Percentiles rank a stretch among this genome's conserved stretches.
These are phyloP conservation scores for Mycogona germanica DNA, from an alignment of 2,888 invertebrate genomes.

Conservation along the genomic window DNA sequence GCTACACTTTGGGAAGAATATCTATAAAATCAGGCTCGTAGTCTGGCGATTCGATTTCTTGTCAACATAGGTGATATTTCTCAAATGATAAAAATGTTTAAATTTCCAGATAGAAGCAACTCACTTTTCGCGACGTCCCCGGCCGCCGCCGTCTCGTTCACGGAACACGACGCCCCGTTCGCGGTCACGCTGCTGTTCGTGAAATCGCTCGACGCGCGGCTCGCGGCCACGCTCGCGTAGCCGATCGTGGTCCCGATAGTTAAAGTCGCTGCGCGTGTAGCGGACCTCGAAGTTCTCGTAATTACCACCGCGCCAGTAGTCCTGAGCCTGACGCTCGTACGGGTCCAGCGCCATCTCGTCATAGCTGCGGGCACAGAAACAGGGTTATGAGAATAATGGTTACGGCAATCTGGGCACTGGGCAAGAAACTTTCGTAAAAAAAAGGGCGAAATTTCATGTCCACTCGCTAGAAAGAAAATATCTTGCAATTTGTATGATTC, in stretches of 20 bases:
- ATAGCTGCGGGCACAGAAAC: conserved; percentile 19
- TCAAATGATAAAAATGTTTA: no score
- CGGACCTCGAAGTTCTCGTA: conserved; percentile 36
- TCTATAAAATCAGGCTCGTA: no score
- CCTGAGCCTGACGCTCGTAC: conserved; percentile 20
- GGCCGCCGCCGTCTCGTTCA: conserved; percentile 6
- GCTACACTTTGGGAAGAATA: no score
- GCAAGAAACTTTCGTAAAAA: neutral
- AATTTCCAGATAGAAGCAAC: neutral
- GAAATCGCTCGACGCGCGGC: neutral
- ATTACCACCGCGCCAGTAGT: conserved; percentile 24
- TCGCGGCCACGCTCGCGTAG: conserved; percentile 1
- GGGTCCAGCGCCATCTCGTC: conserved; percentile 20
- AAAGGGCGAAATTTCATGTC: neutral
- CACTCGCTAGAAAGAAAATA: no score
- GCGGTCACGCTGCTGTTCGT: conserved; percentile 7
- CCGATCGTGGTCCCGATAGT: conserved; percentile 12
- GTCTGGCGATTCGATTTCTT: no score
- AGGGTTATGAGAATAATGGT: no score
- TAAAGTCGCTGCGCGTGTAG: conserved; percentile 25
- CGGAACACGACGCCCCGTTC: conserved; percentile 5
- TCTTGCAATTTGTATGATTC: no score
- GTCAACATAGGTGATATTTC: no score
- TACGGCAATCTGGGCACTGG: no score
- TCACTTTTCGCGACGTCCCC: conserved; percentile 14